Base-by-base conservation (phyloP, 2,888 invertebrate species). In the Drosophila aldrichi region DNA sequence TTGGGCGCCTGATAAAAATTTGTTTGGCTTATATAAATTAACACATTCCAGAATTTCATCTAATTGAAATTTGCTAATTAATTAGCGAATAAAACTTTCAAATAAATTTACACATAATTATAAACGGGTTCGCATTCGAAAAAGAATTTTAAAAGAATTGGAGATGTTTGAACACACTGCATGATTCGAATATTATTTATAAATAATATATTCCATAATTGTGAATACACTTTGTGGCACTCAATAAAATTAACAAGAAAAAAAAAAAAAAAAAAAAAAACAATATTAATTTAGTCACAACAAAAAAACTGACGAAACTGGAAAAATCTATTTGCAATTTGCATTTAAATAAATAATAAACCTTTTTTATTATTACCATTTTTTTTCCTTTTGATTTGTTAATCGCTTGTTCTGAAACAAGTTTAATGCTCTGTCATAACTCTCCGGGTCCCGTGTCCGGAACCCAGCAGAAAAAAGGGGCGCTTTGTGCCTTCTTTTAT, bases 101-200 rank as follows among this genome's bases (percentile, higher is more conserved):
- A 74, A 84, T 84, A 78, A 82, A 73, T 87, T 84, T 76, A 66
- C 74, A 82, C 80, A 65, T 72, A 57, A 82, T 80, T 82, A 76
- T 52, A 79, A 87, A 87, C 78, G 82, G 67, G 84, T 87, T 87
- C 60, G 70, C 72, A 57, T 72, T 52, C 46, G 43, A 64, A 14
- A 14, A 59, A 48, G 20, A 41, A 43, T 20, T 9, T 2, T 14
- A 20, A 43, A 12, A 20, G 18, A 44, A 40, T 44, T 64, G 2
- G 22, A 48, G 75, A 70, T 87, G 80, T 82, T 84, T 81, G 81
- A 77, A 63, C 72, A 70, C 51, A 65, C 57, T 52, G 29, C 46
- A 75, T 83, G 71, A 83, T 70, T 86, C 76, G 78, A 70, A 55
- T 59, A 73, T 65, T 78, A 77, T 83, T 86, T 70, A 69, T 73